phyloP scores from a whole-genome alignment of 2,113 vertebrate genomes.

The Mesocricetus auratus region DNA sequence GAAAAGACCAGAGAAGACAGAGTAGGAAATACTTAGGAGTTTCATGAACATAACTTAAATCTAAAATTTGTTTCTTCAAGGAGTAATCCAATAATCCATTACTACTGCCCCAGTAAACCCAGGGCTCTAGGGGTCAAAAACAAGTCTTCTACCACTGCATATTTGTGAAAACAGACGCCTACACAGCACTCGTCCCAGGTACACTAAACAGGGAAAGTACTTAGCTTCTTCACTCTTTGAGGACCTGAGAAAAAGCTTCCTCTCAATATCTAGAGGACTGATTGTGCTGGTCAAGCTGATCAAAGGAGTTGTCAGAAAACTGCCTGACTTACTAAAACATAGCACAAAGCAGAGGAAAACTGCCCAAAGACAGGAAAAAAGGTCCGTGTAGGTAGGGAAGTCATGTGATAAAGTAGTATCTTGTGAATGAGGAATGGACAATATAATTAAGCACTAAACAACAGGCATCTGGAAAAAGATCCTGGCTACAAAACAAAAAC shows the following conservation, averaged over 20 bases:
- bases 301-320: background rate
- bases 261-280: background rate
- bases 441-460: background rate
- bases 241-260: background rate
- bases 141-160: background rate
- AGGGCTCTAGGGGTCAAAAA: background rate
- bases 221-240: background rate
- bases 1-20: background rate
- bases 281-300: background rate
- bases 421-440: background rate
- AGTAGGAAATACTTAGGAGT: background rate
- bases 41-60: background rate
- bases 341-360: background rate
- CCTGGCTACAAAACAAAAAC: background rate
- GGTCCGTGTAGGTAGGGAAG: background rate
- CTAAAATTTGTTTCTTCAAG: background rate
- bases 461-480: background rate
- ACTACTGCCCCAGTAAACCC: background rate
- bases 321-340: background rate
- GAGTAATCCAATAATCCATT: no score
- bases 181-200: background rate
- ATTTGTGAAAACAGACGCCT: background rate
- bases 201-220: no score
- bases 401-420: background rate
- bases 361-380: background rate